Evolutionary conservation across 1,140 invertebrate species (phyloP), one percentile per base, ranked within the genome.

Genomic region (Eriocheir sinensis): DNA sequence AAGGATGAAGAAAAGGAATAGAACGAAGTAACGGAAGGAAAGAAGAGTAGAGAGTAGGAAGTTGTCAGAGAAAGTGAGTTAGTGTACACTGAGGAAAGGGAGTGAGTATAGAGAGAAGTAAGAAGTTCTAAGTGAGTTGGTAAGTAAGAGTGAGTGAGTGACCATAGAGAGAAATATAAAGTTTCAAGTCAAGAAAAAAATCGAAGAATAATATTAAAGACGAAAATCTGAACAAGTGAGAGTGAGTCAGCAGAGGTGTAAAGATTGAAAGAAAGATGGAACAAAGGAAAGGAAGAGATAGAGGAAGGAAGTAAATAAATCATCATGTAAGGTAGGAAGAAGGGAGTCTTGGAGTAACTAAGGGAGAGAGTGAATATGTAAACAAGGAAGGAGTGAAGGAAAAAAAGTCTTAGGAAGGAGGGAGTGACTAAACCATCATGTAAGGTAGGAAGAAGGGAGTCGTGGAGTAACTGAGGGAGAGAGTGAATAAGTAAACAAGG

Each of bases 161-260:
- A n/a, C n/a, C n/a, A n/a, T n/a, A n/a, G n/a, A n/a, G n/a, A n/a
- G n/a, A n/a, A n/a, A n/a, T n/a, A n/a, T n/a, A n/a, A n/a, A n/a
- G n/a, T n/a, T n/a, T 72, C 60, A 72, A 72, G 60, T 15, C 60
- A 72, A n/a, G 60, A 72, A n/a, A 72, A n/a, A n/a, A n/a, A 72
- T 15, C 12, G 60, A 72, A n/a, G 12, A n/a, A 15, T 72, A n/a
- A n/a, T 72, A n/a, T 15, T n/a, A n/a, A n/a, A n/a, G n/a, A n/a
- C n/a, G n/a, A n/a, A n/a, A n/a, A n/a, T n/a, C n/a, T n/a, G n/a
- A n/a, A n/a, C n/a, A n/a, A n/a, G n/a, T n/a, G n/a, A n/a, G n/a
- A n/a, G n/a, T n/a, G n/a, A n/a, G n/a, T n/a, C n/a, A n/a, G 60
- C 12, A 72, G 60, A 72, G 60, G n/a, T 15, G n/a, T 15, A 72